Conservation (phyloP, 2,888 invertebrate species). For the Sarcophaga variegata region DNA sequence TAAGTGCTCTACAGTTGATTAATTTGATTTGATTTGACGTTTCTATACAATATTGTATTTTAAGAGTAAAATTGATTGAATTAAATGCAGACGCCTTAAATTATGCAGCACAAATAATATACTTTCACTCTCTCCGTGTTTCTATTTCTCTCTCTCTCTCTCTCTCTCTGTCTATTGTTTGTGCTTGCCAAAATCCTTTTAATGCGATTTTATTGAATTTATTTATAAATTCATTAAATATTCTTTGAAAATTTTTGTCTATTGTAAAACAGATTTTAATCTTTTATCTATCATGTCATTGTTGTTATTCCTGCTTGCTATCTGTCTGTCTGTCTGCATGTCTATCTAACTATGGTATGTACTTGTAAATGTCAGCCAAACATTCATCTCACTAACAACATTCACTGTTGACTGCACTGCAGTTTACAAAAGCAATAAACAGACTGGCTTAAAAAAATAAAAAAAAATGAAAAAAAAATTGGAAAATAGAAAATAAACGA, state of each 20-base stretch:
- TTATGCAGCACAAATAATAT: constrained; percentile 40
- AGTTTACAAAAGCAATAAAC: constrained; percentile 20
- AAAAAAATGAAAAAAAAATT: too few species aligned
- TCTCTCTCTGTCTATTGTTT: too few species aligned
- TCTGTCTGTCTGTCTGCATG: background rate
- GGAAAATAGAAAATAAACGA: constrained; percentile 9
- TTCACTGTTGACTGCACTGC: constrained; percentile 53
- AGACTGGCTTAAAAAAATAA: background rate
- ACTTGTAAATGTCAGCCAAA: constrained; percentile 66
- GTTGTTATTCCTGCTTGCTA: background rate
- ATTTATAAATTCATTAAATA: constrained; percentile 54
- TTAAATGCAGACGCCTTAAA: constrained; percentile 49
- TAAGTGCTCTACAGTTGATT: too few species aligned
- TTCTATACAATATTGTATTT: background rate
- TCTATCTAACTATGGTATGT: background rate
- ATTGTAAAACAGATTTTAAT: constrained; percentile 62
- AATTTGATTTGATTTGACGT: too few species aligned
- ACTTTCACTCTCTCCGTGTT: constrained; percentile 10
- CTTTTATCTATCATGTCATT: constrained; percentile 63
- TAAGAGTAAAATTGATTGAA: constrained; percentile 48
- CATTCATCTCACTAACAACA: background rate
- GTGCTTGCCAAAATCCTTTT: constrained; percentile 53
- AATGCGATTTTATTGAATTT: constrained; percentile 63
- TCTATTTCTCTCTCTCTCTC: background rate
- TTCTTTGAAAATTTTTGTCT: constrained; percentile 38